A percentile compares a stretch with the other conserved stretches of the same genome.
These are phyloP conservation scores for Vanacampus margaritifer DNA, from an alignment of 2,113 vertebrate species.

Conservation along the genomic window DNA sequence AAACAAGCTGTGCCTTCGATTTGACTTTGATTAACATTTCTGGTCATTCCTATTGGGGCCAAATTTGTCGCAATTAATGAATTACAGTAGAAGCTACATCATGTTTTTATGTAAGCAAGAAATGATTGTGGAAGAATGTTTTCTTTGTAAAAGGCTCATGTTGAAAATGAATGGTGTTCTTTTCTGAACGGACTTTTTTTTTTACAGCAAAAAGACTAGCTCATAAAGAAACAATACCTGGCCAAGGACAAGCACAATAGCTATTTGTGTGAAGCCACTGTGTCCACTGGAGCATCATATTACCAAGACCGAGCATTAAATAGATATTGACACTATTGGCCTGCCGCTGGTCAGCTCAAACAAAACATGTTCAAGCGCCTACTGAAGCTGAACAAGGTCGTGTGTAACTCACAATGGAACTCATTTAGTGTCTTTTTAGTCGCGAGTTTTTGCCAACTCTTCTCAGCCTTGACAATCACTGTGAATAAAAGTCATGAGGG, in stretches of 20 bases:
- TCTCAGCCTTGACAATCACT: constrained; percentile 25
- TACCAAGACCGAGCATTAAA: constrained; percentile 42
- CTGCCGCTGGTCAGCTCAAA: constrained; percentile 32
- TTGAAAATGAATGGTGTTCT: constrained; percentile 32
- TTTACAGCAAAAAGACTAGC: background rate
- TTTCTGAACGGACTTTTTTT: constrained; percentile 10
- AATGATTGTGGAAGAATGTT: too few relatives aligned
- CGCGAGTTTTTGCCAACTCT: constrained; percentile 16
- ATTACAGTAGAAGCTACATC: background rate
- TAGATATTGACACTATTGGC: constrained; percentile 44
- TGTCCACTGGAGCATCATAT: constrained; percentile 38
- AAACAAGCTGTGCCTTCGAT: constrained; percentile 28
- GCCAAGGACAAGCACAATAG: constrained; percentile 17
- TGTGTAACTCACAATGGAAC: constrained; percentile 14
- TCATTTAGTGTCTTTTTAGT: constrained; percentile 14
- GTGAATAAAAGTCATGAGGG: constrained; percentile 12
- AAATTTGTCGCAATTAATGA: constrained; percentile 21
- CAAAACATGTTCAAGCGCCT: constrained; percentile 44
- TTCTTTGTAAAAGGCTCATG: too few relatives aligned
- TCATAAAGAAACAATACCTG: background rate
- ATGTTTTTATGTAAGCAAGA: background rate
- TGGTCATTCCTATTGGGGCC: constrained; percentile 13
- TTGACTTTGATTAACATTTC: constrained; percentile 34
- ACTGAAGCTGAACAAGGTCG: constrained; percentile 42
- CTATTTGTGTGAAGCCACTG: constrained; percentile 26